Conservation (phyloP, 2,888 invertebrate species). For the Morpho helenor region DNA sequence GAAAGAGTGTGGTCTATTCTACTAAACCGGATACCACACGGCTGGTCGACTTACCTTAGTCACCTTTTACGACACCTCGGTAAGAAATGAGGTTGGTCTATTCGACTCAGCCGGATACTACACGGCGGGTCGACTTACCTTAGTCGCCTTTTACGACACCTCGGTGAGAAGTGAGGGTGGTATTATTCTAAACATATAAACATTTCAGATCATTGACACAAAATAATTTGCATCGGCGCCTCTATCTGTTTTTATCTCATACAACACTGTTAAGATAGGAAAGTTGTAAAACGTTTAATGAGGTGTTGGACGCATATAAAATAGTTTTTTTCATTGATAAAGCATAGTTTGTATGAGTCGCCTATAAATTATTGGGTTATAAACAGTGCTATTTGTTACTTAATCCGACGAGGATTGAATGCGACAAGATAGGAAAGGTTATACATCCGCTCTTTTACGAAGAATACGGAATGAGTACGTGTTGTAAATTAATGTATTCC, state of each 20-base stretch:
- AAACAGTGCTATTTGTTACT: constrained; percentile 53
- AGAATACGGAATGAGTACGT: constrained; percentile 48
- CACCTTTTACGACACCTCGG: too few relatives aligned
- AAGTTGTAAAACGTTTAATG: constrained; percentile 59
- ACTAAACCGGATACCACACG: too few relatives aligned
- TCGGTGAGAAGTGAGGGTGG: too few relatives aligned
- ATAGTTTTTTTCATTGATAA: constrained; percentile 35
- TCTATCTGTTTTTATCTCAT: constrained; percentile 6
- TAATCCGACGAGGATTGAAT: constrained; percentile 36
- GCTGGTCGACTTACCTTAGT: too few relatives aligned
- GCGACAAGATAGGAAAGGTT: constrained; percentile 34
- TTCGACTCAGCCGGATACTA: too few relatives aligned
- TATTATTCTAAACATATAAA: too few relatives aligned
- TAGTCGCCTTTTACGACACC: too few relatives aligned
- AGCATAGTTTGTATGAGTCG: constrained; percentile 31
- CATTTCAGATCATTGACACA: neutral
- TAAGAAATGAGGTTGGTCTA: too few relatives aligned
- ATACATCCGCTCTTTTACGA: constrained; percentile 50
- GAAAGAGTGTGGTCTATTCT: too few relatives aligned
- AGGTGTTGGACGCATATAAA: constrained; percentile 55
- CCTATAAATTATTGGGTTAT: constrained; percentile 50
- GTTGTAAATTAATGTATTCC: constrained; percentile 25
- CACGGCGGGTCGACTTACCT: too few relatives aligned
- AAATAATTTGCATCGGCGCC: constrained; percentile 3
- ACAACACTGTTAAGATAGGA: constrained; percentile 25